These are phyloP conservation scores for Spermophilus dauricus DNA, from an alignment of 2,113 vertebrate genomes.

Conservation along the genomic window DNA sequence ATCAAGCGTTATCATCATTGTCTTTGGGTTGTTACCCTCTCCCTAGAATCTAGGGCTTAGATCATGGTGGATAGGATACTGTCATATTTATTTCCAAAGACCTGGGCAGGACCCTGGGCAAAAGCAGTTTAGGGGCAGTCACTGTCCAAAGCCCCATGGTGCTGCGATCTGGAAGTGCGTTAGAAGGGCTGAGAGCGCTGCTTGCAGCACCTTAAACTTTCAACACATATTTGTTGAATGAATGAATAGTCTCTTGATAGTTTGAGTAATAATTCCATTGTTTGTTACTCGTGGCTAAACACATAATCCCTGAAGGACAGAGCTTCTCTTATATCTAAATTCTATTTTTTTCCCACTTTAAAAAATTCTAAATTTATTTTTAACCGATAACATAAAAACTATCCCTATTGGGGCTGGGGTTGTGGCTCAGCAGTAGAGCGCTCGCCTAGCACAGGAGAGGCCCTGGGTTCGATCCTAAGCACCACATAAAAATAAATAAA, in stretches of 20 bases:
- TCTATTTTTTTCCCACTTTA: neutral
- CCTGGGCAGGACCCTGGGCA: neutral
- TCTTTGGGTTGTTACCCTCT: neutral
- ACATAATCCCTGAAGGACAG: neutral
- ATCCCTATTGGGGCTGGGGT: too few relatives aligned
- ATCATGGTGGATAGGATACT: neutral
- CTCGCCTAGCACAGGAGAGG: too few relatives aligned
- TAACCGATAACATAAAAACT: too few relatives aligned
- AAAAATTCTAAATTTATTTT: neutral
- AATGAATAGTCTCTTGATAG: neutral
- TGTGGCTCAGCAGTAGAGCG: too few relatives aligned
- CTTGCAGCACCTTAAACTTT: too few relatives aligned
- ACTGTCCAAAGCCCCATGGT: neutral
- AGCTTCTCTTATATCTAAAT: neutral
- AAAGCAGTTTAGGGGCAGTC: neutral
- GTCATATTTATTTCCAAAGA: neutral
- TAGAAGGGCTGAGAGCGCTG: neutral
- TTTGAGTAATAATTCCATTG: neutral
- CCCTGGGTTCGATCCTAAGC: too few relatives aligned
- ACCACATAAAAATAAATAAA: too few relatives aligned
- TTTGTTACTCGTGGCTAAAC: neutral
- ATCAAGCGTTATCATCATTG: neutral
- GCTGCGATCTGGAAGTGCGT: neutral
- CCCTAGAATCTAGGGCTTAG: neutral
- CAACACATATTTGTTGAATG: neutral